A percentile compares a stretch with the other conserved stretches of the same genome.
phyloP scores from a whole-genome alignment of 2,797 vertebrate genomes.

The Acipenser transmontanus region DNA sequence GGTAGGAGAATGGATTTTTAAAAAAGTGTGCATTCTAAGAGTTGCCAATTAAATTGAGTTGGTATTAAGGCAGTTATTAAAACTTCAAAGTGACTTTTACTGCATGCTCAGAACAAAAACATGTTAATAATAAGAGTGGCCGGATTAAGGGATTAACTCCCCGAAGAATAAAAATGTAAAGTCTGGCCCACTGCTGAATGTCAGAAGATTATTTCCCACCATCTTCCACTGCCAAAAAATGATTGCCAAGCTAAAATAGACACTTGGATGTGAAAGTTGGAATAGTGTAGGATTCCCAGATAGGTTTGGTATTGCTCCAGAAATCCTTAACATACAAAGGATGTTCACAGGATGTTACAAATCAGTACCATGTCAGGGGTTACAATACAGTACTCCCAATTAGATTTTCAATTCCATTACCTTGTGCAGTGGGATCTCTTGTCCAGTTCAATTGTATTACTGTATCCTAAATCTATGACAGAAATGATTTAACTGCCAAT shows the following conservation, averaged over 20 bases:
- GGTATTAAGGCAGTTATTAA: no score
- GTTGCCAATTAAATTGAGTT: no score
- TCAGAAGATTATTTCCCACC: background rate
- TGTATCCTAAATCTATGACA: background rate
- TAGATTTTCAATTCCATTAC: no score
- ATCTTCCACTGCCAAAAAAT: background rate
- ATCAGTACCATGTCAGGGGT: background rate
- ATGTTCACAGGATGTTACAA: background rate
- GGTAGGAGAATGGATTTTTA: no score
- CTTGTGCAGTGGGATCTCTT: no score
- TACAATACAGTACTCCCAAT: background rate
- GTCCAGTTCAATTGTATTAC: no score
- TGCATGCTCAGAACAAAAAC: background rate
- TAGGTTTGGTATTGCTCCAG: background rate
- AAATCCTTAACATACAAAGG: background rate
- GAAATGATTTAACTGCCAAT: background rate
- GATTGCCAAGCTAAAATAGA: background rate
- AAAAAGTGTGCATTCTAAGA: no score
- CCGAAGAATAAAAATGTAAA: background rate
- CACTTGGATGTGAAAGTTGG: background rate
- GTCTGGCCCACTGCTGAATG: background rate
- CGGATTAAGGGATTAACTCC: background rate
- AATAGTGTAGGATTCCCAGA: background rate
- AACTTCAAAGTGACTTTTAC: no score
- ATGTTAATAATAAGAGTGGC: background rate